A percentile compares a stretch with the other conserved stretches of the same genome.
These are phyloP conservation scores for Hippasteria phrygiana DNA, from an alignment of 53 echinoderm and acorn worm genomes.

Conservation along the genomic window DNA sequence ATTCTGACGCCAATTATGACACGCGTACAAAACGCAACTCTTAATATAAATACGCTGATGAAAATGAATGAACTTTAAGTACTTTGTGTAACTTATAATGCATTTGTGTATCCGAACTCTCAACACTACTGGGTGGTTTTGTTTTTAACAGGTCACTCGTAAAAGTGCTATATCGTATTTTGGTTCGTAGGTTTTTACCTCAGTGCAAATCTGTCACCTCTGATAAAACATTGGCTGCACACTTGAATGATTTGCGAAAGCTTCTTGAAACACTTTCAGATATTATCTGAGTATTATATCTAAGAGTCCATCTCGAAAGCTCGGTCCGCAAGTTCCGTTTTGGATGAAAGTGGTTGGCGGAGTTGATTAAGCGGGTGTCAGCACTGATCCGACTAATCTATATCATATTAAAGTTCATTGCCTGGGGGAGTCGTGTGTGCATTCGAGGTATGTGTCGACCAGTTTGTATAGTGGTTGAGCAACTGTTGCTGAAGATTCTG, in stretches of 20 bases:
- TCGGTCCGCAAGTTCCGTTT: neutral
- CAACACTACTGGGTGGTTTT: too few relatives aligned
- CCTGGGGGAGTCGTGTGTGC: neutral
- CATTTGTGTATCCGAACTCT: too few relatives aligned
- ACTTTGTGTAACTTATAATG: too few relatives aligned
- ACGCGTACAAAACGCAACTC: too few relatives aligned
- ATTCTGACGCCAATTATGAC: too few relatives aligned
- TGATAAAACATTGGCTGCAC: neutral
- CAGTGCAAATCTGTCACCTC: neutral
- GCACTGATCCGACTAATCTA: slow-evolving; percentile 31
- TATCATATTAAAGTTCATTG: slow-evolving; percentile 41
- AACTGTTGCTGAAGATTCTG: slow-evolving; percentile 41
- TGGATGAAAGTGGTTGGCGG: neutral
- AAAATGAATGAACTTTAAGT: too few relatives aligned
- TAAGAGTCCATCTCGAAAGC: neutral
- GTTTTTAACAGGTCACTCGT: too few relatives aligned
- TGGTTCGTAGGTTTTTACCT: too few relatives aligned
- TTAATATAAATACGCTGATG: too few relatives aligned
- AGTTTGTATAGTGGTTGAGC: neutral
- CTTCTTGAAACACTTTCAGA: neutral
- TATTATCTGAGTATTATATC: neutral
- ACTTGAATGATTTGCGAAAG: slow-evolving; percentile 15
- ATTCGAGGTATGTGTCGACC: neutral
- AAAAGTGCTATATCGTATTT: too few relatives aligned
- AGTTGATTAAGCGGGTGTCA: slow-evolving; percentile 40